Evolutionary conservation across 1,140 invertebrate species (phyloP).

Genomic region (Drosophila willistoni): DNA sequence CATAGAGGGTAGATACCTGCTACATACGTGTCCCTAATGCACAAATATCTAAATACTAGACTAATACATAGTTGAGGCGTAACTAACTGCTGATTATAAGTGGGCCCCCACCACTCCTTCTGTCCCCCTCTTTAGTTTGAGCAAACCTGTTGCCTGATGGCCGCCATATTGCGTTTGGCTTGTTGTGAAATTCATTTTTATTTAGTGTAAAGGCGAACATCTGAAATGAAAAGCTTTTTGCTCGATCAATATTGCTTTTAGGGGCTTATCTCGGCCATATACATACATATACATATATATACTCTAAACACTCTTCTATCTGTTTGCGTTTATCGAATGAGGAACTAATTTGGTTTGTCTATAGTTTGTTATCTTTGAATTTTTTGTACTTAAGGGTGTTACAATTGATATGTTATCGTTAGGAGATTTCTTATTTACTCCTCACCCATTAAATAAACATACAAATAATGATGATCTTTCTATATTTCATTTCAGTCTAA

Average conservation of each 20-base stretch:
- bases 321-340: constrained; percentile 25
- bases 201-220: constrained; percentile 9
- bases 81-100: constrained; percentile 60
- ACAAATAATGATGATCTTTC: constrained; percentile 55
- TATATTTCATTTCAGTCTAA: constrained; percentile 75
- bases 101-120: neutral
- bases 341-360: constrained; percentile 23
- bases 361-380: constrained; percentile 15
- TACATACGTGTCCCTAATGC: constrained; percentile 19
- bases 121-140: neutral
- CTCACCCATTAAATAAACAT: constrained; percentile 21
- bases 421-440: neutral
- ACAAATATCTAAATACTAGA: constrained; percentile 52
- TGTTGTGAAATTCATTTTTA: constrained; percentile 66
- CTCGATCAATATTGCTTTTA: neutral
- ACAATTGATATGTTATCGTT: neutral
- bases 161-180: constrained; percentile 53
- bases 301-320: neutral
- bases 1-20: neutral
- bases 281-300: neutral
- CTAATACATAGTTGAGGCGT: constrained; percentile 14
- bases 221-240: constrained; percentile 46
- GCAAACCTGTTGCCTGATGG: constrained; percentile 46
- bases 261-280: constrained; percentile 27
- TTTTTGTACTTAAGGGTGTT: constrained; percentile 32